Base-by-base conservation (phyloP, 2,888 invertebrate species). In the Serrognathus titanus region DNA sequence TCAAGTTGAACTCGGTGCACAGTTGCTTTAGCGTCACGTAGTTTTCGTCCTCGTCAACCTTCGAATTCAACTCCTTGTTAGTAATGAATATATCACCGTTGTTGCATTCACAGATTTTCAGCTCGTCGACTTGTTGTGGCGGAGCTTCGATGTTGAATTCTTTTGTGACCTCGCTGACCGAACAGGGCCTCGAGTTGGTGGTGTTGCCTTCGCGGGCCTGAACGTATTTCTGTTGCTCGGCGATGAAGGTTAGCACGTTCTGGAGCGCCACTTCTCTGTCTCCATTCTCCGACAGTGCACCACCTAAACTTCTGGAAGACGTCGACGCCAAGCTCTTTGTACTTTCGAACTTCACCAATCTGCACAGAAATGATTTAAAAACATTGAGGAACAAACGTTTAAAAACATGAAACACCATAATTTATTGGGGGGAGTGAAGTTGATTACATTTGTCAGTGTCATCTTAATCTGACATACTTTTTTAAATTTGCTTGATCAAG, bases 281-380 rank as follows among this genome's bases (percentile, higher is more conserved):
- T 53, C 85, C 80, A 31, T 80, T 79, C 61, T 84, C 84, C 6
- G 79, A 77, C 3, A 82, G 74, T 51, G 79, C 80, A 24, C 80
- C 82, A 8, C 85, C 84, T 43, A 85, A 75, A 63, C 85, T 85
- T 71, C 86, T 81, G 55, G 87, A 88, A 46, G 88, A 88, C 68
- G 86, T 88, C 37, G 88, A 88, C 41, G 88, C 89, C 71, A 90
- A 78, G 73, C 89, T 89, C 74, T 88, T 89, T 60, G 87, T 89
- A 76, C 89, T 90, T 73, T 89, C 90, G 71, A 89, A 89, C 77
- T 89, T 89, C 47, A 90, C 90, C 61, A 90, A 82, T 36, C 89
- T 84, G 59, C 51, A 70, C 69, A 62, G n/a, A 16, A 38, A 51
- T 37, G 51, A 53, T 35, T 35, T 39, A 31, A 57, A 46, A 20